Conservation (phyloP, 37 sponge, comb jelly and placozoan genomes). For the Theonella swinhoei region DNA sequence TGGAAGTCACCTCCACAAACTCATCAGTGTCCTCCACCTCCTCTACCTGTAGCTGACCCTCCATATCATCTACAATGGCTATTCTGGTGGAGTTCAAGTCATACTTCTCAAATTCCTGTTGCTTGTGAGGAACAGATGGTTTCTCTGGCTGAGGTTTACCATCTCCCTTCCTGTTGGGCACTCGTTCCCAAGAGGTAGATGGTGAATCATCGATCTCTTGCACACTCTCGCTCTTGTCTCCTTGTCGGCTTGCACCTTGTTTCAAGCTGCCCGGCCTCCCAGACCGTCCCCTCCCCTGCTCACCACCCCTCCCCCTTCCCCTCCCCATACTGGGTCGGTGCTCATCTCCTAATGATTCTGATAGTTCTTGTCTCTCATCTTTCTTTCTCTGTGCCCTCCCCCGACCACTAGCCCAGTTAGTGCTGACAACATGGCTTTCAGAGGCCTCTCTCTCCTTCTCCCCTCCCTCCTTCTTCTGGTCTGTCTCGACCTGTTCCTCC, state of each 20-base stretch:
- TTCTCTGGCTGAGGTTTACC: background rate
- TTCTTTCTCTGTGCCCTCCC: background rate
- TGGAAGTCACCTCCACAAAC: conserved; percentile 69
- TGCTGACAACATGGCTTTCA: too few relatives aligned
- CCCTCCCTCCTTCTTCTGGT: background rate
- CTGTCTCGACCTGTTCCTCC: conserved; percentile 16
- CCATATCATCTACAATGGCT: conserved; percentile 53
- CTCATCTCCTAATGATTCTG: background rate
- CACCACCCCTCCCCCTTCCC: background rate
- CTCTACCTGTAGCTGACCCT: background rate
- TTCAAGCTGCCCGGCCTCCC: background rate
- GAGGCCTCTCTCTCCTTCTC: background rate
- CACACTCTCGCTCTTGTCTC: background rate
- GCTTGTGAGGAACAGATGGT: background rate
- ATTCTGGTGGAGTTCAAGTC: conserved; percentile 55
- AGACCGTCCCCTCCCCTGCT: background rate
- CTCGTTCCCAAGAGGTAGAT: background rate
- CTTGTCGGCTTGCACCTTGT: background rate
- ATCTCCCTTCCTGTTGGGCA: background rate
- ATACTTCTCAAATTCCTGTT: conserved; percentile 30
- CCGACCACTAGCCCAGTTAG: too few relatives aligned
- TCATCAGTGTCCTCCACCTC: conserved; percentile 31
- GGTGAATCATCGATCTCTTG: background rate
- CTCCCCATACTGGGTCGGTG: background rate
- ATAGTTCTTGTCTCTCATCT: background rate